Conservation (phyloP, 2,888 invertebrate species). For the Stratiomys singularior region DNA sequence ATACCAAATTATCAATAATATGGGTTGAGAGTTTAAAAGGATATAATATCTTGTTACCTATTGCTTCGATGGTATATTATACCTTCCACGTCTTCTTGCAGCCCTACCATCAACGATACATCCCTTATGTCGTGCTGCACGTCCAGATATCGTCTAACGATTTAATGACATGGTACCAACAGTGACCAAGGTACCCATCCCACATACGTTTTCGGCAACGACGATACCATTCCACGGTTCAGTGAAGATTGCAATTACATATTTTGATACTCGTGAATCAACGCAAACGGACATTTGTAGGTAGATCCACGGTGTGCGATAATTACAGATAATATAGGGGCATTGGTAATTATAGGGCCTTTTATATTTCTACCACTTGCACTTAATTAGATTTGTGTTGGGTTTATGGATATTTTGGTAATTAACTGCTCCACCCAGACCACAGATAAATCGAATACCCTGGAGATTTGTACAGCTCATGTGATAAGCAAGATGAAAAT, state of each 20-base stretch:
- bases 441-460: background rate
- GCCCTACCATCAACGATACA: background rate
- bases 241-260: constrained; percentile 40
- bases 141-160: constrained; percentile 28
- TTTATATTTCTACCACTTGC: constrained; percentile 28
- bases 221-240: constrained; percentile 1
- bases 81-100: too few relatives aligned
- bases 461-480: background rate
- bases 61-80: too few relatives aligned
- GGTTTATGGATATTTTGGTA: constrained; percentile 12
- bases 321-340: constrained; percentile 15
- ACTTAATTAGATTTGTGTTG: constrained; percentile 31
- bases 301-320: constrained; percentile 9
- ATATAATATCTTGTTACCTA: too few relatives aligned
- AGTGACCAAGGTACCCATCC: background rate
- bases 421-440: background rate
- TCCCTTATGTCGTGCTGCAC: background rate
- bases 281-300: constrained; percentile 4
- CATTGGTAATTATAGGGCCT: constrained; percentile 22
- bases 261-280: constrained; percentile 30
- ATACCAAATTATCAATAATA: too few relatives aligned
- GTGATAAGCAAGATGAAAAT: background rate
- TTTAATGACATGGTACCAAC: constrained; percentile 17
- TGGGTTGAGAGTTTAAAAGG: too few relatives aligned
- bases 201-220: constrained; percentile 29